Evolutionary conservation across 2,888 invertebrate genomes (phyloP).

Genomic region (Meliscaeva auricollis): DNA sequence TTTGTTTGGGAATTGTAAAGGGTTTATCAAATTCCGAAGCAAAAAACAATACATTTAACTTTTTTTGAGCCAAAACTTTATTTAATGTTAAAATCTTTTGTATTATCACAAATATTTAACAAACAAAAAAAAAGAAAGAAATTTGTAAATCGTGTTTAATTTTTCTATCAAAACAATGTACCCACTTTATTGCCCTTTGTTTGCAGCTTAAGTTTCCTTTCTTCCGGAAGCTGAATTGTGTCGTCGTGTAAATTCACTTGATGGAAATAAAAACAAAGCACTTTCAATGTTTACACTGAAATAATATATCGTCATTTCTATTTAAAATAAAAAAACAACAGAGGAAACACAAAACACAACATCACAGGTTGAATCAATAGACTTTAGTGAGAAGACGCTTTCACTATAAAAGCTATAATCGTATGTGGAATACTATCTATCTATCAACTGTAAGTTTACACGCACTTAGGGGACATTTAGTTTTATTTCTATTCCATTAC

Average conservation of each 20-base stretch:
- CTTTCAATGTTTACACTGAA: conserved; percentile 33
- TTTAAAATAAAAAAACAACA: too few relatives aligned
- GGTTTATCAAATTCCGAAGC: too few relatives aligned
- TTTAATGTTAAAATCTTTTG: too few relatives aligned
- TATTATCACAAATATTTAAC: too few relatives aligned
- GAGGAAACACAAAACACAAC: conserved; percentile 37
- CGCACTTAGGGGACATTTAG: conserved; percentile 61
- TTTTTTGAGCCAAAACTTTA: too few relatives aligned
- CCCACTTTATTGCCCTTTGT: neutral
- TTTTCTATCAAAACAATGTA: neutral
- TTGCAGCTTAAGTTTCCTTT: conserved; percentile 7
- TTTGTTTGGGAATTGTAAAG: too few relatives aligned
- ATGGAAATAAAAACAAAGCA: conserved; percentile 25
- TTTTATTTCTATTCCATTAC: conserved; percentile 32
- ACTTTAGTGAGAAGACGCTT: conserved; percentile 61
- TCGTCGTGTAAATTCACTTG: neutral
- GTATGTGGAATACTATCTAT: conserved; percentile 23
- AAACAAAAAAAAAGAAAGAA: neutral
- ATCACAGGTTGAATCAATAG: conserved; percentile 55
- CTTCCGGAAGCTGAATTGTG: neutral
- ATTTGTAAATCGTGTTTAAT: neutral
- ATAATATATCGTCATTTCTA: conserved; percentile 24
- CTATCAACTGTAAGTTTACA: conserved; percentile 32
- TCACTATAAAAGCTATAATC: conserved; percentile 44
- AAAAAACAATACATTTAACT: too few relatives aligned